phyloP scores from a whole-genome alignment of 2,888 invertebrate species.

The Papilio gigon region DNA sequence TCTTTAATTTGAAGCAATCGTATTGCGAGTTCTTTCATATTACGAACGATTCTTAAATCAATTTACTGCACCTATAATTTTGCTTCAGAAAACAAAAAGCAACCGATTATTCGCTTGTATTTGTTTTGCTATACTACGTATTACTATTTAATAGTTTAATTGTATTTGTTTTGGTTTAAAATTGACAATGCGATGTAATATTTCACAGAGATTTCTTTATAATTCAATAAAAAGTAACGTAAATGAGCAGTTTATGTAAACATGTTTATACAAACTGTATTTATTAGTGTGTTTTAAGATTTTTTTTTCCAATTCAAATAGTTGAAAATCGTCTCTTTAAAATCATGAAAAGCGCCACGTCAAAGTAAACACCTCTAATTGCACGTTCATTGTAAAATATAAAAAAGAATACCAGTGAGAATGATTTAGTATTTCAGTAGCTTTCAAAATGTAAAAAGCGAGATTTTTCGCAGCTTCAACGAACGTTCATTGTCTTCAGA shows the following conservation, averaged over 20 bases:
- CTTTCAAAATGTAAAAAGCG: constrained; percentile 17
- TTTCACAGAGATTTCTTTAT: not conserved
- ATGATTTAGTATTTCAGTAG: constrained; percentile 20
- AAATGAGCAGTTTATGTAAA: no score
- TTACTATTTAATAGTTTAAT: no score
- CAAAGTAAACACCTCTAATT: constrained; percentile 19
- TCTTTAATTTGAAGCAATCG: constrained; percentile 24
- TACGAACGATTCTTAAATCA: constrained; percentile 7
- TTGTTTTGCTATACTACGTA: no score
- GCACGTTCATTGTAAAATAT: constrained; percentile 20
- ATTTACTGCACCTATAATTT: not conserved
- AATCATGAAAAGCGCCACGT: not conserved
- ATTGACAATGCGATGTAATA: no score
- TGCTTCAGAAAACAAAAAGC: constrained; percentile 10
- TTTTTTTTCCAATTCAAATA: not conserved
- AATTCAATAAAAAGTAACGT: no score
- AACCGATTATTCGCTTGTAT: not conserved
- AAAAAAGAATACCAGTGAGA: constrained; percentile 1
- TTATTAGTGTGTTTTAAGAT: no score
- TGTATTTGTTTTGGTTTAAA: not conserved
- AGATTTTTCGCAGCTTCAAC: not conserved
- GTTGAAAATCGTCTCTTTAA: not conserved
- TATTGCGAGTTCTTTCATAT: constrained; percentile 8
- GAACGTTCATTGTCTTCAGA: constrained; percentile 8
- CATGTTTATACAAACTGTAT: no score